phyloP scores from a whole-genome alignment of 1,140 invertebrate species.

The Bombus cullumanus region DNA sequence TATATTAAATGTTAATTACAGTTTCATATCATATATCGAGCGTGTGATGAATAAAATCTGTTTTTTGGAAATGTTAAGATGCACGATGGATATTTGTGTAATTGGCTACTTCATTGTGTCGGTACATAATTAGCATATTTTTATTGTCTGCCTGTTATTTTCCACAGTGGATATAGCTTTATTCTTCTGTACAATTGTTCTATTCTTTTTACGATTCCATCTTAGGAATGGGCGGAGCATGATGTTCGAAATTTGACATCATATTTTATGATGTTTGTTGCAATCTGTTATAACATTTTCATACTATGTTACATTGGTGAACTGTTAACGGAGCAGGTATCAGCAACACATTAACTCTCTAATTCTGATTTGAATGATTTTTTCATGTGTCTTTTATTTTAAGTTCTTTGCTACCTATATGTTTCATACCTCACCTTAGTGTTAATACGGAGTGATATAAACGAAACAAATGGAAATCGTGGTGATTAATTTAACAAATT shows the following conservation, averaged over 20 bases:
- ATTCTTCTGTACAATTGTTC: background rate
- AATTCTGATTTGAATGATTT: too few species aligned
- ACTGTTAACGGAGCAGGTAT: conserved; percentile 66
- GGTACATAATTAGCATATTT: conserved; percentile 28
- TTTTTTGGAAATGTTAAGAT: conserved; percentile 66
- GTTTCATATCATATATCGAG: conserved; percentile 68
- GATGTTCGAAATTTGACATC: conserved; percentile 25
- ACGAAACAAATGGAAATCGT: background rate
- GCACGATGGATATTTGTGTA: conserved; percentile 65
- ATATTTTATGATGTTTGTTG: conserved; percentile 55
- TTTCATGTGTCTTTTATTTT: too few species aligned
- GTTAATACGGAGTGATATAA: background rate
- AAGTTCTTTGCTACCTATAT: too few species aligned
- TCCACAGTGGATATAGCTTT: too few species aligned
- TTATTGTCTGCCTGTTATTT: background rate
- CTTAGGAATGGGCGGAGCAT: conserved; percentile 65
- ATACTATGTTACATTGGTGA: conserved; percentile 72
- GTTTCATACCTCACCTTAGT: too few species aligned
- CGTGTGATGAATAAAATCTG: conserved; percentile 67
- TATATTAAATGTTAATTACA: conserved; percentile 42
- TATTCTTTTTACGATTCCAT: background rate
- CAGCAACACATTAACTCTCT: background rate
- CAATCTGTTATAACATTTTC: conserved; percentile 71
- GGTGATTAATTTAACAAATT: background rate
- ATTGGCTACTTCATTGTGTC: conserved; percentile 70